phyloP scores from a whole-genome alignment of 2,113 vertebrate genomes.

The Dicrurus megarhynchus region DNA sequence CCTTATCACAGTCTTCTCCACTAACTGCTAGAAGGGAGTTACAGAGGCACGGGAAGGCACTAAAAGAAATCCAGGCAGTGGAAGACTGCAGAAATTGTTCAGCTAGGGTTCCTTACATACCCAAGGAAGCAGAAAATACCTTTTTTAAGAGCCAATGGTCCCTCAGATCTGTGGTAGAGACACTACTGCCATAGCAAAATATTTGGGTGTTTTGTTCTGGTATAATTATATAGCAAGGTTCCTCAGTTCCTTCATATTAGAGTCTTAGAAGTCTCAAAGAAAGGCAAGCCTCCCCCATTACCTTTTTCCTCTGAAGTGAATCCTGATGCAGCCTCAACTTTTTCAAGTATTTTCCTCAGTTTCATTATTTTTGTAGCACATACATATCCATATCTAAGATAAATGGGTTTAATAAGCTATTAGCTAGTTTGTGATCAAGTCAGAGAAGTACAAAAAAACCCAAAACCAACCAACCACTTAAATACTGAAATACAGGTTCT shows the following conservation, averaged over 20 bases:
- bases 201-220: not conserved
- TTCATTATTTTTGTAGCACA: constrained; percentile 99
- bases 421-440: not conserved
- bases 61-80: not conserved
- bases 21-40: not conserved
- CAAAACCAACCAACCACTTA: not conserved
- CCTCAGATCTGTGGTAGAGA: not conserved
- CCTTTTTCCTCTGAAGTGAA: constrained; percentile 99
- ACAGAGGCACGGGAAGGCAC: not conserved
- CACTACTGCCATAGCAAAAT: not conserved
- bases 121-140: not conserved
- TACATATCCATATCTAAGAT: constrained; percentile 92
- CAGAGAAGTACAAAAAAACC: not conserved
- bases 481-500: not conserved
- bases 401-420: constrained; percentile 32
- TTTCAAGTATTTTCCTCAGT: constrained; percentile 95
- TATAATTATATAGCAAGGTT: not conserved
- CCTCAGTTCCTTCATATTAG: not conserved
- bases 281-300: constrained; percentile 42
- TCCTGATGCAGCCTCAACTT: constrained; percentile 95
- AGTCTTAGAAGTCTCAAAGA: not conserved
- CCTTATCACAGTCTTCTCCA: not conserved
- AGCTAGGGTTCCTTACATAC: not conserved
- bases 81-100: not conserved
- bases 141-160: not conserved